Conservation (phyloP, 2,113 vertebrate genomes). For the Rousettus leschenaultii region DNA sequence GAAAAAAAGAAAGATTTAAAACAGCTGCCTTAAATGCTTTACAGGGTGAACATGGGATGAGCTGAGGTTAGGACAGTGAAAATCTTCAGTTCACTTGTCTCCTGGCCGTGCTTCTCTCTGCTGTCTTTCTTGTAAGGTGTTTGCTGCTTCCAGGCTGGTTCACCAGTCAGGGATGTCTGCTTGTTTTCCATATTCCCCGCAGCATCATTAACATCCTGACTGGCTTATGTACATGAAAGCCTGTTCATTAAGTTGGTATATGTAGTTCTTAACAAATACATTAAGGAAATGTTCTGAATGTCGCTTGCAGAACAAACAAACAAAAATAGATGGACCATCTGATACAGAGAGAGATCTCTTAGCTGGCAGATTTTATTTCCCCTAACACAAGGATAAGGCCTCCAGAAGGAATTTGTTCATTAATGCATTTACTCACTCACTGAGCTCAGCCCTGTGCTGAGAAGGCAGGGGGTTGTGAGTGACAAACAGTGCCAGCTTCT, state of each 20-base stretch:
- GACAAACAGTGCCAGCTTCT: not conserved
- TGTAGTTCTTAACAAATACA: slow-evolving; percentile 8
- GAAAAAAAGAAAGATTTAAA: not conserved
- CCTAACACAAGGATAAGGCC: not conserved
- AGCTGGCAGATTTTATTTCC: not conserved
- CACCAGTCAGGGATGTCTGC: not conserved
- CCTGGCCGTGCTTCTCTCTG: not conserved
- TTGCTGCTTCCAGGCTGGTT: not conserved
- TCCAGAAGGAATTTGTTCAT: not conserved
- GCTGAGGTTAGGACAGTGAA: not conserved
- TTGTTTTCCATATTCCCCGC: not conserved
- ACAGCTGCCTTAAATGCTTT: not conserved
- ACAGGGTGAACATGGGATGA: not conserved
- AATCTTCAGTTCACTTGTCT: not conserved
- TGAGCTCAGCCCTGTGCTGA: not conserved
- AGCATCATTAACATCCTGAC: not conserved
- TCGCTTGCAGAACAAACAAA: slow-evolving; percentile 10
- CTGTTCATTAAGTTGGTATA: not conserved
- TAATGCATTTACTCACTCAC: not conserved
- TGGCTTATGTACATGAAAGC: not conserved
- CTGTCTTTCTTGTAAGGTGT: not conserved
- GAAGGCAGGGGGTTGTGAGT: not conserved
- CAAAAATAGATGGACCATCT: slow-evolving; percentile 3
- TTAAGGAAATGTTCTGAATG: not conserved
- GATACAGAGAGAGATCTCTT: not conserved